Base-by-base conservation (phyloP, 2,113 vertebrate species). In the Blennius ocellaris region DNA sequence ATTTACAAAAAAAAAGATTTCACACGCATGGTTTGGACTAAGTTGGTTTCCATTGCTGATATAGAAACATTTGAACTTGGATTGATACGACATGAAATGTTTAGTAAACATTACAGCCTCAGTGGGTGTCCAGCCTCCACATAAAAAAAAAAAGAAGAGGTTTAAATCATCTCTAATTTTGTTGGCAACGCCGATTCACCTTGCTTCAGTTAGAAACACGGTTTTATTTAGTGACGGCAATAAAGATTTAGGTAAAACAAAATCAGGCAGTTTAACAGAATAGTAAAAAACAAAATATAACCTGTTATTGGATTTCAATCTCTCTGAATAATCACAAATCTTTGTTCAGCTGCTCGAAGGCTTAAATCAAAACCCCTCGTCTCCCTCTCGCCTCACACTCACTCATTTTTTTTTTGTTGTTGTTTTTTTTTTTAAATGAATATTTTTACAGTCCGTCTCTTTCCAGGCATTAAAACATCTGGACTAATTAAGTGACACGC, bases 381-480 rank as follows among this genome's bases (percentile, higher is more conserved):
- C 37, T 36, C 39, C 44, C 41, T 49, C 30, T 70, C 36, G 21
- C 48, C 66, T 71, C 49, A 45, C 52, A 67, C 50, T 54, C 54
- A 61, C 60, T 30, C 21, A 30, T 2, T 30, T 56, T 38, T 69
- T 79, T 80, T 78, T n/a, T n/a, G n/a, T n/a, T n/a, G n/a, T n/a
- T n/a, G n/a, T n/a, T n/a, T n/a, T n/a, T 2, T 30, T 56, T 38
- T 69, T 79, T 80, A 76, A 81, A 56, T 81, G 72, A 53, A 71
- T 81, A 44, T 74, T 87, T 76, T 69, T 73, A 72, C 74, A 76
- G 69, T 59, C 16, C 15, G 8, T 49, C 68, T 65, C 63, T 50
- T 30, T 59, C 54, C 17, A 53, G 89, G 73, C 85, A 82, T 78
- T 81, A 87, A 89, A 93, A 82, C 92, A 93, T 87, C 87, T 93